Conservation (phyloP, 2,888 invertebrate species). For the Drosophila macrospina region DNA sequence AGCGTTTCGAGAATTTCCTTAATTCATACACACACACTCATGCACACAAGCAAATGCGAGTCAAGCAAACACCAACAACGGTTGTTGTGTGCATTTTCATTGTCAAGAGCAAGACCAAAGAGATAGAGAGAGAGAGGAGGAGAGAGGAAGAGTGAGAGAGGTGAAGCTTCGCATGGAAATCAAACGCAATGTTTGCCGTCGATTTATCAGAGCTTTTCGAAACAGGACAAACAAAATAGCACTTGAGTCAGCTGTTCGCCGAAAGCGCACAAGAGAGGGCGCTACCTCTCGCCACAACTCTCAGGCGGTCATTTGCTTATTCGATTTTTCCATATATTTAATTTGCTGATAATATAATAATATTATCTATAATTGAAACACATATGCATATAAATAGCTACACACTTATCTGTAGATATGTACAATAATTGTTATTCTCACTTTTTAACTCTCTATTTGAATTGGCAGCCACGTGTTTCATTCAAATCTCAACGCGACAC, state of each 20-base stretch:
- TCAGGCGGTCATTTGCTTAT: conserved; percentile 26
- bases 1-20: background rate
- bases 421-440: conserved; percentile 8
- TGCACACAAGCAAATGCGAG: conserved; percentile 1
- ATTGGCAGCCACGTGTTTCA: conserved; percentile 34
- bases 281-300: conserved; percentile 26
- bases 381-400: background rate
- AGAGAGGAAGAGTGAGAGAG: conserved; percentile 15
- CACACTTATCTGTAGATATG: too few species aligned
- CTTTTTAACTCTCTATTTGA: conserved; percentile 6
- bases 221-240: conserved; percentile 22
- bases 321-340: conserved; percentile 45
- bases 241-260: conserved; percentile 47
- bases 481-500: conserved; percentile 34
- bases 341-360: background rate
- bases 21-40: background rate
- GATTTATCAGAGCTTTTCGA: conserved; percentile 6
- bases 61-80: conserved; percentile 18
- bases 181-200: conserved; percentile 17
- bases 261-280: conserved; percentile 48
- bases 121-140: conserved; percentile 11
- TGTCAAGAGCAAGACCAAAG: conserved; percentile 51
- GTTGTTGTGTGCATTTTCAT: conserved; percentile 46
- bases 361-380: background rate
- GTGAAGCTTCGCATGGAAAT: conserved; percentile 12